These are phyloP conservation scores for Gallinago nigripennis DNA, from an alignment of 2,797 vertebrate genomes.

Conservation along the genomic window DNA sequence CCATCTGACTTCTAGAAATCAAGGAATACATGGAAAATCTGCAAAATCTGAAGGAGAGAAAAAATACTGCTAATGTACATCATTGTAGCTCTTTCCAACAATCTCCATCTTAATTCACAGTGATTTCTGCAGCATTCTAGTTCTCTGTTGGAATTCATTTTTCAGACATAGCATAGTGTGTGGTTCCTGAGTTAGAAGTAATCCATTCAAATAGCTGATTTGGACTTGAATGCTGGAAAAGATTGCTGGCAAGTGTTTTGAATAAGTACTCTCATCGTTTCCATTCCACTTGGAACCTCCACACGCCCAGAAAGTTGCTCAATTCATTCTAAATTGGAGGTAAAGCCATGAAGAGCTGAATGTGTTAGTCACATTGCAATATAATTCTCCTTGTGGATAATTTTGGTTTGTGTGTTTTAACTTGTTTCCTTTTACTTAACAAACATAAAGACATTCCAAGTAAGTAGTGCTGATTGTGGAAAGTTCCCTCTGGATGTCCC, in stretches of 20 bases:
- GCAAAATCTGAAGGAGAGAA: not conserved
- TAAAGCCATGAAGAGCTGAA: not conserved
- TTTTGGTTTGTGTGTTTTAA: slow-evolving; percentile 15
- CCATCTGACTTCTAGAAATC: not conserved
- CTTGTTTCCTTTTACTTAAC: slow-evolving; percentile 8
- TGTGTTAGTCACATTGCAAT: not conserved
- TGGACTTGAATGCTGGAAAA: slow-evolving; percentile 31
- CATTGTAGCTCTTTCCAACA: not conserved
- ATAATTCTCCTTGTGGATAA: not conserved
- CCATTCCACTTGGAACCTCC: not conserved
- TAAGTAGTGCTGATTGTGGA: not conserved
- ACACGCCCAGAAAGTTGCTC: not conserved
- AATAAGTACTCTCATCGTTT: not conserved
- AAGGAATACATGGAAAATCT: not conserved
- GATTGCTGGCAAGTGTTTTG: slow-evolving; percentile 11
- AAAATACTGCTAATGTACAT: not conserved
- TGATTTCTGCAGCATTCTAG: not conserved
- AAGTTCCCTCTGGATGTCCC: not conserved
- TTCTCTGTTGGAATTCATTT: not conserved
- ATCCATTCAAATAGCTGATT: slow-evolving; percentile 7
- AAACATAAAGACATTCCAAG: not conserved
- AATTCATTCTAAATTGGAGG: slow-evolving; percentile 9
- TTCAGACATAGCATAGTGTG: not conserved
- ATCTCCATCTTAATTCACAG: not conserved
- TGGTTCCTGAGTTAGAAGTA: slow-evolving; percentile 22